These are phyloP conservation scores for Caenorhabditis sp. DNA, from an alignment of 2,888 invertebrate species.

Conservation along the genomic window DNA sequence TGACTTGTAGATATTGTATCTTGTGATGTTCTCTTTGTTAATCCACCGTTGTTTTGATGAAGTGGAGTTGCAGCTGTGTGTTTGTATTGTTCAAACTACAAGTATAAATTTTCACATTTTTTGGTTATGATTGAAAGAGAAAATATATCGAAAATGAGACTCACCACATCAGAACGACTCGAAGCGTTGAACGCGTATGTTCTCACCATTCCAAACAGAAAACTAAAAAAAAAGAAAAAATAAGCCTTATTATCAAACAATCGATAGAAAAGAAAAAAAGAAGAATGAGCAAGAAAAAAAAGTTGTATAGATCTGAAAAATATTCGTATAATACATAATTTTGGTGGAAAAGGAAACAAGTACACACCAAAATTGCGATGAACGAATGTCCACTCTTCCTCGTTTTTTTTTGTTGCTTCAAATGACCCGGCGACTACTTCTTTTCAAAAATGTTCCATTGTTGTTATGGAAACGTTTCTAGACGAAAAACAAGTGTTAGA, in stretches of 20 bases:
- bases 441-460: constrained; percentile 14
- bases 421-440: neutral
- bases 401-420: constrained; percentile 4
- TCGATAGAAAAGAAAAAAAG: neutral
- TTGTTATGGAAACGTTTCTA: constrained; percentile 36
- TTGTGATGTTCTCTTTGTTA: constrained; percentile 8
- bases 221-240: neutral
- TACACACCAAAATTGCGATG: constrained; percentile 32
- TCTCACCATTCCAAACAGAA: constrained; percentile 30
- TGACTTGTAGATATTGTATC: constrained; percentile 6
- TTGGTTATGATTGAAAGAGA: no score
- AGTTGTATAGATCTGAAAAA: constrained; percentile 11
- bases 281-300: constrained; percentile 12
- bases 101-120: no score
- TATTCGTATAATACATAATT: neutral
- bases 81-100: constrained; percentile 30
- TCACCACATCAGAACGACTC: constrained; percentile 27
- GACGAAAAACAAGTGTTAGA: constrained; percentile 1
- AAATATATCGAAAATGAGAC: neutral
- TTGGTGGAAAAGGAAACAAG: constrained; percentile 10
- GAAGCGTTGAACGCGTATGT: constrained; percentile 47
- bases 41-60: neutral
- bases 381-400: constrained; percentile 16
- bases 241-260: constrained; percentile 3
- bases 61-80: constrained; percentile 23